phyloP scores from a whole-genome alignment of 2,113 vertebrate species.

The Hippocampus comes region DNA sequence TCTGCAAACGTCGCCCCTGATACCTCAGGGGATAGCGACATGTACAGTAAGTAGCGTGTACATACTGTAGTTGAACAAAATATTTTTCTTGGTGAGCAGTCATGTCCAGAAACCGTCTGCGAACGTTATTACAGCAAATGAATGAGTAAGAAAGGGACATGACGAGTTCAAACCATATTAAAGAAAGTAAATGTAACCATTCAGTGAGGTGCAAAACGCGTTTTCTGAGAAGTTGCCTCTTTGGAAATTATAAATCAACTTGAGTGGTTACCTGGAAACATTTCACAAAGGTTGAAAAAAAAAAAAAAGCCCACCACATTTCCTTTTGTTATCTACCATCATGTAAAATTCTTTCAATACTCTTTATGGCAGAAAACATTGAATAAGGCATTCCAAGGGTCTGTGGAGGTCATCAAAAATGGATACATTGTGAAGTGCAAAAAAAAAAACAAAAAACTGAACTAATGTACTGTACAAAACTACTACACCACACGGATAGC shows the following conservation, averaged over 20 bases:
- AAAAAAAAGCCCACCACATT: constrained; percentile 36
- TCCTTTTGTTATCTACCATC: constrained; percentile 39
- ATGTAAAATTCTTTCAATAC: constrained; percentile 52
- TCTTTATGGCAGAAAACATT: constrained; percentile 65
- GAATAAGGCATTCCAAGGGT: constrained; percentile 74
- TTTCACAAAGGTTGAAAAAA: constrained; percentile 35
- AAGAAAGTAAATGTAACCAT: constrained; percentile 36
- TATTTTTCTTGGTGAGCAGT: constrained; percentile 17
- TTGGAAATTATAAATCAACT: constrained; percentile 71
- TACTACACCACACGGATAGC: constrained; percentile 63
- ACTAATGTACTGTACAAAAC: constrained; percentile 74
- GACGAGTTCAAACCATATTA: constrained; percentile 1
- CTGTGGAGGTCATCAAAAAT: constrained; percentile 61
- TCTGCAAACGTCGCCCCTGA: constrained; percentile 14
- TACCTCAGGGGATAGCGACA: constrained; percentile 6
- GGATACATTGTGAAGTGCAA: constrained; percentile 73
- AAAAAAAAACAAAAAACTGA: constrained; percentile 62
- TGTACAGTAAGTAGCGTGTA: constrained; percentile 11
- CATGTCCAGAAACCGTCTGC: constrained; percentile 1
- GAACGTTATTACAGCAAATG: constrained; percentile 28
- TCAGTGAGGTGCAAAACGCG: constrained; percentile 72
- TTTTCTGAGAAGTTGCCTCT: constrained; percentile 71
- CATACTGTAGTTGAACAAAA: not conserved
- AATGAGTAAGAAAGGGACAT: constrained; percentile 15
- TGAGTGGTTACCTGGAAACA: constrained; percentile 61